Conservation (phyloP, 2,113 vertebrate genomes). For the Nothocercus nigrocapillus region DNA sequence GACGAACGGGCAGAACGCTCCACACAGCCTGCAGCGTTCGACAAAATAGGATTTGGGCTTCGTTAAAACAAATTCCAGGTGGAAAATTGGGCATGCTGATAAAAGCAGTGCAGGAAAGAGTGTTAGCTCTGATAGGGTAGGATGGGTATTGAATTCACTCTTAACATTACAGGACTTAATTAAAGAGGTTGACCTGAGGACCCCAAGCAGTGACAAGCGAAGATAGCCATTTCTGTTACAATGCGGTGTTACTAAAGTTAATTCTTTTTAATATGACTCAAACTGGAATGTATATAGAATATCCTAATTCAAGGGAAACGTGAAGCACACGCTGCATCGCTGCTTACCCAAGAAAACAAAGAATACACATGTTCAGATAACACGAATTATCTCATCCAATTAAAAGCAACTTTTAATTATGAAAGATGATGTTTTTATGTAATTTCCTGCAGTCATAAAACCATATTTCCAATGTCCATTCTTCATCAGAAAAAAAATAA, state of each 20-base stretch:
- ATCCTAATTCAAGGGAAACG: not conserved
- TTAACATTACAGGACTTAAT: conserved; percentile 70
- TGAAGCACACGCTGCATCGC: accelerated
- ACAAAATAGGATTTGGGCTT: conserved; percentile 69
- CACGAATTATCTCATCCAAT: not conserved
- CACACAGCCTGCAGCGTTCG: conserved; percentile 44
- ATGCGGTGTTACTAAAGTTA: conserved; percentile 20
- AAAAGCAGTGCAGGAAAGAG: conserved; percentile 66
- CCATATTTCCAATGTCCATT: not conserved
- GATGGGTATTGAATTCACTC: conserved; percentile 69
- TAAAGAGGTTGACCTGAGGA: conserved; percentile 74
- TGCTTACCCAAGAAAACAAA: not conserved
- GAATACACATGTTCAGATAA: not conserved
- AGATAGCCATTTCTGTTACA: conserved; percentile 40
- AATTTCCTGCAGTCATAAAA: not conserved
- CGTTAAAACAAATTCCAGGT: conserved; percentile 73
- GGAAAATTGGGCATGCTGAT: conserved; percentile 72
- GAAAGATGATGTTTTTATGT: not conserved
- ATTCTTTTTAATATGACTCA: conserved; percentile 40
- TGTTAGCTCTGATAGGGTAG: conserved; percentile 64
- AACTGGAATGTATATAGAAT: not conserved
- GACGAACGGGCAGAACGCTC: conserved; percentile 43
- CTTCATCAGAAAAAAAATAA: not conserved
- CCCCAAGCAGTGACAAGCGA: conserved; percentile 44
- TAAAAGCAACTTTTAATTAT: not conserved